These are phyloP conservation scores for Drosophila elegans DNA, from an alignment of 1,140 invertebrate genomes.

Conservation along the genomic window DNA sequence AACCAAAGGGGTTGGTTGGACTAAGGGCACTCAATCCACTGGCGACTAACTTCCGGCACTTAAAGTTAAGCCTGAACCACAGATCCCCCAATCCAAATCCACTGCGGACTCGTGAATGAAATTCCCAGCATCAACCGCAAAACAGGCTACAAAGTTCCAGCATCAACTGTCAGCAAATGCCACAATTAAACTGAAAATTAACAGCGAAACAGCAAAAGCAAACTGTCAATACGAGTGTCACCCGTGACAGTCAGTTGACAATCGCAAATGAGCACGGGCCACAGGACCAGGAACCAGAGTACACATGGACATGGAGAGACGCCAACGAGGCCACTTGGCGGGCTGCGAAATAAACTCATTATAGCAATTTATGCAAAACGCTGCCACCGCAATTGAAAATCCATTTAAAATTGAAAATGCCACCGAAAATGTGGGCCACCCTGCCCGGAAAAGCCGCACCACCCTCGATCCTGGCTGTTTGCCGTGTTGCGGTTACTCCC, in stretches of 20 bases:
- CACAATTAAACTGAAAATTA: conserved; percentile 79
- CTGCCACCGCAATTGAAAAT: conserved; percentile 84
- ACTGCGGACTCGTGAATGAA: conserved; percentile 26
- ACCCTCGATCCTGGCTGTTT: conserved; percentile 10
- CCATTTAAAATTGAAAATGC: conserved; percentile 83
- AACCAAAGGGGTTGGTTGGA: conserved; percentile 5
- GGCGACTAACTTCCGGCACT: conserved; percentile 28
- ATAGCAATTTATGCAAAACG: conserved; percentile 84
- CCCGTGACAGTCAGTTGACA: conserved; percentile 71
- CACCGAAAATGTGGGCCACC: conserved; percentile 34
- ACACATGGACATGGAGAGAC: conserved; percentile 4
- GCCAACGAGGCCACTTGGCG: conserved; percentile 68
- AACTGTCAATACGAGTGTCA: conserved; percentile 77
- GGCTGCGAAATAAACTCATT: conserved; percentile 76
- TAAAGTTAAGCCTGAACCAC: background rate
- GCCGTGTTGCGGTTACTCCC: conserved; percentile 26
- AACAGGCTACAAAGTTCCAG: conserved; percentile 36
- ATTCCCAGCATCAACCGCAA: conserved; percentile 36
- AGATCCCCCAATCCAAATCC: background rate
- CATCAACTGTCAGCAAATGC: conserved; percentile 55
- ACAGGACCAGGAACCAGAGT: background rate
- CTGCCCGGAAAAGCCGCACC: conserved; percentile 1
- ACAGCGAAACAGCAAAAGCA: conserved; percentile 69
- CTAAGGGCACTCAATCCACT: conserved; percentile 6
- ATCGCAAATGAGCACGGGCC: conserved; percentile 59